Base-by-base conservation (phyloP, 2,888 invertebrate genomes). In the Catotricha subobsoleta region DNA sequence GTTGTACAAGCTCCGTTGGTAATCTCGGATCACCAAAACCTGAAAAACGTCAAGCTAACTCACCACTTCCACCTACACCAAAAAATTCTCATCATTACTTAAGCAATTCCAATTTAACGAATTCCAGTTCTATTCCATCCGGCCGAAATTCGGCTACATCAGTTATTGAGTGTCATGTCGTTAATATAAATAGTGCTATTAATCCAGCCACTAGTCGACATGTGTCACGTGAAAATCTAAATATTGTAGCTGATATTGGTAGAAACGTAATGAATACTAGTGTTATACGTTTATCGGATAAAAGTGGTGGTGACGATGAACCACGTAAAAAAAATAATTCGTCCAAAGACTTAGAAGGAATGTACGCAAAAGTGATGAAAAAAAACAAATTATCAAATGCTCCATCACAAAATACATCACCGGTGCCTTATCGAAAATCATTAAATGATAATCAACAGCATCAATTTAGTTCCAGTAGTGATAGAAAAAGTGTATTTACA, bases 31-130 rank as follows among this genome's bases (percentile, higher is more conserved):
- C 87, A 1, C 87, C 86, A 0, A 87, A 87, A 57, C 86, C 86
- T 0, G 87, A 88, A 60, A 84, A 87, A 62, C 72, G 88, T 2
- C 84, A 84, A 58, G 87, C 87, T 1, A 88, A 88, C 59, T 87
- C 86, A 0, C 88, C 87, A 0, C 60, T 87, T 21, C 87, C 87
- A 5, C 86, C 86, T 3, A 82, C 84, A 2, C 82, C 82, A 13
- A 62, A 62, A 43, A 49, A 46, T 44, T 44, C 48, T 16, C 30
- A 43, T 30, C 37, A 44, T 19, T 44, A 52, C 23, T 47, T 49
- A 1, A 61, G 60, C 44, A 60, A 53, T 33, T 53, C 52, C 30
- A 62, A 59, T 49, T 50, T 62, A 5, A 51, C 62, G 12, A 61
- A 61, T 7, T 56, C 48, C 12, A 46, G 48, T 44, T 48, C 51